Evolutionary conservation across 2,888 invertebrate genomes (phyloP).

Genomic region (Apodemia duryi): DNA sequence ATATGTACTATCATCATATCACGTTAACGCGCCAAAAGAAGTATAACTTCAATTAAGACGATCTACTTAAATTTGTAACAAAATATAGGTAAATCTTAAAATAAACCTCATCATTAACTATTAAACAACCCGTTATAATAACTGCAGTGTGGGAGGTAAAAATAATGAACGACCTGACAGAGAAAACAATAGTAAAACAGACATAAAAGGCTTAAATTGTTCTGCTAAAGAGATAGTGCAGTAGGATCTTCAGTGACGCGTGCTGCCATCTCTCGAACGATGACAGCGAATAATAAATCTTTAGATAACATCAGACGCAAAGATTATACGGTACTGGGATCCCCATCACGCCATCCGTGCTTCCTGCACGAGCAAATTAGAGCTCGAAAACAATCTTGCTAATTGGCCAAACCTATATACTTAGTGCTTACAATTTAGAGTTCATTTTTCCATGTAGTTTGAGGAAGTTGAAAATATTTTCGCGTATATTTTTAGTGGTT

Average conservation of each 20-base stretch:
- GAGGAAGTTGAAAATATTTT: conserved; percentile 38
- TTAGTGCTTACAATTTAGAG: conserved; percentile 40
- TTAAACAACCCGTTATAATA: conserved; percentile 9
- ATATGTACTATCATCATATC: no score
- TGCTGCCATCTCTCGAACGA: conserved; percentile 73
- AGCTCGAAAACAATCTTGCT: conserved; percentile 52
- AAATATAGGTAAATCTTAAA: no score
- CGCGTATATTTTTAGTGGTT: conserved; percentile 71
- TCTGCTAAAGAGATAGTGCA: conserved; percentile 47
- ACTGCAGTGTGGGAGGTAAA: conserved; percentile 29
- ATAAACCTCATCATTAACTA: not conserved
- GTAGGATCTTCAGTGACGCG: conserved; percentile 63
- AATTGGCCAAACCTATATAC: conserved; percentile 35
- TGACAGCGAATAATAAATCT: conserved; percentile 77
- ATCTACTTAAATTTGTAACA: no score
- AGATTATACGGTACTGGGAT: conserved; percentile 74
- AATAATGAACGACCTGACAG: conserved; percentile 1
- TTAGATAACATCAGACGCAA: conserved; percentile 73
- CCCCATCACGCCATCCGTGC: conserved; percentile 73
- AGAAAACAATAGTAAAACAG: conserved; percentile 20
- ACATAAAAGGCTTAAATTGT: conserved; percentile 42
- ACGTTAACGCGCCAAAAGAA: no score
- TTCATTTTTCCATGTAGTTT: conserved; percentile 27
- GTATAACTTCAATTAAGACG: no score
- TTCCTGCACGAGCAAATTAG: conserved; percentile 77